Base-by-base conservation (phyloP, 2,113 vertebrate species). In the Crotalus viridis region DNA sequence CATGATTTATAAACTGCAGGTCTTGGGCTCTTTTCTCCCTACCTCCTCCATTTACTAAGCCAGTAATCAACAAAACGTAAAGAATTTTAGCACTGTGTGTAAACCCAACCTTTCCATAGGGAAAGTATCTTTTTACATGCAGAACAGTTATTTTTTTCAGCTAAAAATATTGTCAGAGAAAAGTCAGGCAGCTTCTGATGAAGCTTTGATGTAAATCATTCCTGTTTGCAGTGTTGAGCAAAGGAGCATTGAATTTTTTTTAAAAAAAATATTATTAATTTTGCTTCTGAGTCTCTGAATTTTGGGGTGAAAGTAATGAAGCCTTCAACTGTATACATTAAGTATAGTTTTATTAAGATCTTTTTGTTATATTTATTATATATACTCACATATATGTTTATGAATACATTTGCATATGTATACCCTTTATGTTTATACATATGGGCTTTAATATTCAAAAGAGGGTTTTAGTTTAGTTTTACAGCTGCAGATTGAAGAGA, bases 401-500 rank as follows among this genome's bases (percentile, higher is more conserved):
- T 43, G 74, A 10, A 51, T 51, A 51, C 9, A 51, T 51, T 51
- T 51, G 48, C 48, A 51, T 9, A 51, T 51, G 48, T 10, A 51
- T 51, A 51, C 8, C 8, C 48, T 51, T 8, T 51, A 51, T 51
- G 48, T 51, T 51, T 51, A 22, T 57, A 21, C 17, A 21, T 57
- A 21, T 93, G 4, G 13, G 91, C 13, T 93, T 89, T 48, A 33
- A 39, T 92, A 10, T 86, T 86, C 43, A 26, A 85, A 19, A 12
- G 55, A 15, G 28, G 3, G 0, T 21, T n/a, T 59, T 92, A 28
- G 24, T 88, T 39, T 54, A 88, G 90, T 93, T 7, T 89, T 46
- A 87, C 90, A 69, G 85, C 94, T 95, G 51, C 0, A 59, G 24
- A 13, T 90, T 87, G 74, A 93, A 90, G 57, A 28, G 9, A 15